phyloP scores from a whole-genome alignment of 2,797 vertebrate genomes.

The Falco peregrinus region DNA sequence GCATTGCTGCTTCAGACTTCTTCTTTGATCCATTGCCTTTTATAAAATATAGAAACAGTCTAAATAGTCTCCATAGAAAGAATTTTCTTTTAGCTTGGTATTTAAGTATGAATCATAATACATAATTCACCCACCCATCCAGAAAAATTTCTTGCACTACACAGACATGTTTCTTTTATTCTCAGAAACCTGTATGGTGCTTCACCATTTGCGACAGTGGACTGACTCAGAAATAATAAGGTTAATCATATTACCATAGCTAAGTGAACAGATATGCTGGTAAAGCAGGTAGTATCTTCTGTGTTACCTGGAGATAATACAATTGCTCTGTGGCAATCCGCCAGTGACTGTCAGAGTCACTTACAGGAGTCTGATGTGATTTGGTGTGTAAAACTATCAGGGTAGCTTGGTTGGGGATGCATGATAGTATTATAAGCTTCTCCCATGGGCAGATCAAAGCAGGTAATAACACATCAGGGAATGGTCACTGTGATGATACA shows the following conservation, averaged over 20 bases:
- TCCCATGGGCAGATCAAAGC: slow-evolving; percentile 37
- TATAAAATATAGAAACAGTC: slow-evolving; percentile 49
- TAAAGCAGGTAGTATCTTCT: background rate
- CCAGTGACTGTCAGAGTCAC: background rate
- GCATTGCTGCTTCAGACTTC: slow-evolving; percentile 23
- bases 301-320: background rate
- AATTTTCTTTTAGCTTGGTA: slow-evolving; percentile 36
- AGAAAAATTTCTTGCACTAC: slow-evolving; percentile 1
- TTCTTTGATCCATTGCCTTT: slow-evolving; percentile 56
- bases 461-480: slow-evolving; percentile 19
- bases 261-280: background rate
- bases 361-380: background rate
- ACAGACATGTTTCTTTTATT: slow-evolving; percentile 8
- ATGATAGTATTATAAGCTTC: background rate
- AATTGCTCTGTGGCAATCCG: background rate
- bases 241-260: slow-evolving; percentile 32
- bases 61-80: slow-evolving; percentile 46
- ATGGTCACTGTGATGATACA: background rate
- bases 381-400: background rate
- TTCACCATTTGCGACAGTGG: slow-evolving; percentile 16
- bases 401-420: background rate
- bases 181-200: slow-evolving; percentile 38
- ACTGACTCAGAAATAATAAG: slow-evolving; percentile 58
- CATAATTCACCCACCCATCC: slow-evolving; percentile 37
- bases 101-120: slow-evolving; percentile 55